Conservation (phyloP, 2,888 invertebrate genomes). For the Drosophila phalerata region DNA sequence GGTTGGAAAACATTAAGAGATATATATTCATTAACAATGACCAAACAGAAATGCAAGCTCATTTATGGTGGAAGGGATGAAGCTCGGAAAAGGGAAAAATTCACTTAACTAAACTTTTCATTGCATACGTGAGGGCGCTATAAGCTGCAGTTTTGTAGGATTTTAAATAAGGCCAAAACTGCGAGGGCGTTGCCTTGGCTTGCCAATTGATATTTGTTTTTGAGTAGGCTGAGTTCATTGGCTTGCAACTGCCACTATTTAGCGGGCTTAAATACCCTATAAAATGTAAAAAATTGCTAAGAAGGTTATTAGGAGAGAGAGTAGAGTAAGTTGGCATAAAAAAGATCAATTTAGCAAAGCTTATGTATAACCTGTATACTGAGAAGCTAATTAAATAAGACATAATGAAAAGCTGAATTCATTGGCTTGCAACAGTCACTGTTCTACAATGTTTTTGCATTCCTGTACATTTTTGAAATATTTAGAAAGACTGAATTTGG, state of each 20-base stretch:
- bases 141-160: constrained; percentile 12
- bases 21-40: constrained; percentile 29
- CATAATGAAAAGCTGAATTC: not conserved
- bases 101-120: constrained; percentile 21
- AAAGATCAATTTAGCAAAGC: not conserved
- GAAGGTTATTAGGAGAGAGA: not conserved
- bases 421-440: not conserved
- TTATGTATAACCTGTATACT: not conserved
- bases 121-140: constrained; percentile 10
- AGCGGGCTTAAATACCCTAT: not conserved
- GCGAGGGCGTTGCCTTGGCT: not conserved
- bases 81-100: not conserved
- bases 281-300: not conserved
- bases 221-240: constrained; percentile 47
- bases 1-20: constrained; percentile 14
- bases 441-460: not conserved
- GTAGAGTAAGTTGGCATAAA: not conserved
- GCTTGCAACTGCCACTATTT: constrained; percentile 20
- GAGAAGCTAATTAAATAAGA: not conserved
- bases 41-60: constrained; percentile 22
- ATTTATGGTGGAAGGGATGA: not conserved
- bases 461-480: not conserved
- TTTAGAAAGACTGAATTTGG: not conserved
- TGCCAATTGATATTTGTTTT: constrained; percentile 18
- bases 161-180: constrained; percentile 16